These are phyloP conservation scores for Laothoe populi DNA, from an alignment of 2,888 invertebrate genomes.

Conservation along the genomic window DNA sequence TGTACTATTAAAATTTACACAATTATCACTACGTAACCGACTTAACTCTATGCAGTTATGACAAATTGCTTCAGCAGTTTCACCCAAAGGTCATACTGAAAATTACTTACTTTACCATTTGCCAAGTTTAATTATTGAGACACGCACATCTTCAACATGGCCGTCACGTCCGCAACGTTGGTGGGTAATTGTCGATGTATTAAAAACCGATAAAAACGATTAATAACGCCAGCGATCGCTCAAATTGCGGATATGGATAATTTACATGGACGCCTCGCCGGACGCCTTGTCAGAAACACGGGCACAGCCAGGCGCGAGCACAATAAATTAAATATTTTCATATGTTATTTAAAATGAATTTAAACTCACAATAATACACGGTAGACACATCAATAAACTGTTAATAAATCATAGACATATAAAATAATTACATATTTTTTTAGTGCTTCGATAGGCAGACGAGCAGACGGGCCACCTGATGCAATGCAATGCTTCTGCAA, in stretches of 20 bases:
- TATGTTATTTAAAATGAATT: too few relatives aligned
- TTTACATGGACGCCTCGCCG: conserved; percentile 50
- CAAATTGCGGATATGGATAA: conserved; percentile 63
- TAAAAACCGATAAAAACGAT: conserved; percentile 66
- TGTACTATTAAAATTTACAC: neutral
- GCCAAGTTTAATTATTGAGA: conserved; percentile 25
- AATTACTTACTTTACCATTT: conserved; percentile 26
- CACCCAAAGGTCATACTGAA: conserved; percentile 23
- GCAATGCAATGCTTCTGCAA: too few relatives aligned
- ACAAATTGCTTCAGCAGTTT: conserved; percentile 21
- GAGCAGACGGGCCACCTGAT: too few relatives aligned
- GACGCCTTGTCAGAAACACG: conserved; percentile 1
- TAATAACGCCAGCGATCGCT: conserved; percentile 57
- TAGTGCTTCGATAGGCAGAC: too few relatives aligned
- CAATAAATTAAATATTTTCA: too few relatives aligned
- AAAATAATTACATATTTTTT: neutral
- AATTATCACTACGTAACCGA: conserved; percentile 13
- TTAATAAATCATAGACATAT: neutral
- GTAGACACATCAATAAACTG: too few relatives aligned
- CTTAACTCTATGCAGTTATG: neutral
- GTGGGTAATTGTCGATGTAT: conserved; percentile 59
- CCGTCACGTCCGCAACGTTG: conserved; percentile 34
- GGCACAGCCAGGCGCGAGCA: neutral
- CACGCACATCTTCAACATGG: conserved; percentile 26
- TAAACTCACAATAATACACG: too few relatives aligned